Conservation (phyloP, 1,140 invertebrate genomes). For the Temnothorax nylanderi region DNA sequence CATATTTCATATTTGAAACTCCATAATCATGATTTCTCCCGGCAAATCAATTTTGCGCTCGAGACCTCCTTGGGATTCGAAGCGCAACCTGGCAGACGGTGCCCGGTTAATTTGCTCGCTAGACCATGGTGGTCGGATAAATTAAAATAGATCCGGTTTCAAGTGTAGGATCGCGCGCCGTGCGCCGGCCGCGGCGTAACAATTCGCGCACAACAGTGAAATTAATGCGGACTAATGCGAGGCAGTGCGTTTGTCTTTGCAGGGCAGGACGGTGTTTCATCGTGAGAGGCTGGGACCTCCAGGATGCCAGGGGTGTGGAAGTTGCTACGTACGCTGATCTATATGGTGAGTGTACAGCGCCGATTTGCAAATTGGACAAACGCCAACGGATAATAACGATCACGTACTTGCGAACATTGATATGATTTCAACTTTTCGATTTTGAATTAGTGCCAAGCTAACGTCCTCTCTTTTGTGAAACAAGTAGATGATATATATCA, state of each 20-base stretch:
- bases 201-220: constrained; percentile 8
- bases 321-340: constrained; percentile 84
- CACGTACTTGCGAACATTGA: too few relatives aligned
- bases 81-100: constrained; percentile 79
- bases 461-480: not conserved
- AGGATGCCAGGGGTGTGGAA: constrained; percentile 85
- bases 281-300: constrained; percentile 84
- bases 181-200: not conserved
- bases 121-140: constrained; percentile 80
- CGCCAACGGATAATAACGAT: not conserved
- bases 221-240: constrained; percentile 27
- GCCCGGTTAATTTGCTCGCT: constrained; percentile 83
- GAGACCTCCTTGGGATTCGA: constrained; percentile 83
- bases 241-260: constrained; percentile 63
- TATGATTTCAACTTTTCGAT: not conserved
- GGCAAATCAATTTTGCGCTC: constrained; percentile 78
- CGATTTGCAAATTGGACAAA: not conserved
- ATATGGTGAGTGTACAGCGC: constrained; percentile 81
- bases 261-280: constrained; percentile 82
- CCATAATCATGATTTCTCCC: constrained; percentile 75
- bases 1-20: constrained; percentile 53
- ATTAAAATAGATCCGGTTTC: constrained; percentile 82
- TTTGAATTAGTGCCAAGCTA: constrained; percentile 9
- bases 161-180: constrained; percentile 15
- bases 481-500: not conserved